Percentiles rank a stretch among this genome's conserved stretches.
Conservation (phyloP, 1,140 invertebrate genomes). For the Brachionus asplanchnoidis region DNA sequence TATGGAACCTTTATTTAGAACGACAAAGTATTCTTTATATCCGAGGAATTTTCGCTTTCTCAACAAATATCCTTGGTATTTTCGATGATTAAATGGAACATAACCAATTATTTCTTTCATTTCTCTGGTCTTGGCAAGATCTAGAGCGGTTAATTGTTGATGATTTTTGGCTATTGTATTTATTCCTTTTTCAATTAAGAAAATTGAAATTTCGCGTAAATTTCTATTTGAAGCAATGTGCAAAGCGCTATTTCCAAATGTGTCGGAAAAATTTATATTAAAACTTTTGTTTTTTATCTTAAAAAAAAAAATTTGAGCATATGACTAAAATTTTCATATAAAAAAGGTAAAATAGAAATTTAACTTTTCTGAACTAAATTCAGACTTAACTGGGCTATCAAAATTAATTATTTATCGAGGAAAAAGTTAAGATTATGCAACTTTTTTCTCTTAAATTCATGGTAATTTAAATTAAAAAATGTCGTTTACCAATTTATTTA, state of each 20-base stretch:
- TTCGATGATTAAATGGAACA: neutral
- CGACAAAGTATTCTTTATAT: constrained; percentile 36
- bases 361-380: neutral
- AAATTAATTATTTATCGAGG: neutral
- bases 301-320: constrained; percentile 46
- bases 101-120: constrained; percentile 57
- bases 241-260: constrained; percentile 65
- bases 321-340: neutral
- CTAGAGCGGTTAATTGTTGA: constrained; percentile 59
- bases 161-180: constrained; percentile 56
- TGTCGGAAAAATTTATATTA: constrained; percentile 59
- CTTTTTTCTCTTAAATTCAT: too few species aligned
- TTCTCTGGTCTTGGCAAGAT: constrained; percentile 62
- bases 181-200: constrained; percentile 64
- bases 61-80: constrained; percentile 31
- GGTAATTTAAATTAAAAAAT: neutral
- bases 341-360: constrained; percentile 26
- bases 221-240: constrained; percentile 67
- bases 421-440: neutral
- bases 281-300: constrained; percentile 51
- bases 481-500: constrained; percentile 60
- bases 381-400: neutral
- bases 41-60: constrained; percentile 37
- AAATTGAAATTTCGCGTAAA: constrained; percentile 64
- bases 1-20: constrained; percentile 10